Evolutionary conservation across 2,113 vertebrate genomes (phyloP).

Genomic region (Pimephales promelas): DNA sequence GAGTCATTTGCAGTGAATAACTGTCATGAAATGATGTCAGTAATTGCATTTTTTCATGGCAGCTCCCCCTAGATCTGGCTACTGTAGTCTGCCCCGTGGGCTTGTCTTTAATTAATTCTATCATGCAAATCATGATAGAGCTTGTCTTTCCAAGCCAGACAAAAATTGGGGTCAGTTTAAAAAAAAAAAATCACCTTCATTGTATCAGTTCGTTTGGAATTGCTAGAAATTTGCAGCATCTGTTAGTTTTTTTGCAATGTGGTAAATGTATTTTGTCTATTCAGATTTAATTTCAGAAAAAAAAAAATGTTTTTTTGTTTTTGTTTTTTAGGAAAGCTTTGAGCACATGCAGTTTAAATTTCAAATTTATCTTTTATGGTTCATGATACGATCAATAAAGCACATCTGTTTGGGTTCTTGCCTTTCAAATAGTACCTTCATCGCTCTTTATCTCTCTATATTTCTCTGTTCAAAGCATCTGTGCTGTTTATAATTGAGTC

Average conservation of each 20-base stretch:
- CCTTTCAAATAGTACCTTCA: background rate
- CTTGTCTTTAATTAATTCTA: constrained; percentile 32
- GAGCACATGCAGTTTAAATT: background rate
- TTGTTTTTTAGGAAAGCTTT: background rate
- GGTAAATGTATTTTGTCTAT: background rate
- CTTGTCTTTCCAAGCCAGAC: background rate
- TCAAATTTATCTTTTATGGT: background rate
- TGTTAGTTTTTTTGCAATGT: background rate
- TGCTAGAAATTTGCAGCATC: background rate
- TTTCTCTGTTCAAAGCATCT: constrained; percentile 17
- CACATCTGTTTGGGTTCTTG: constrained; percentile 1
- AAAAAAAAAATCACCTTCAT: background rate
- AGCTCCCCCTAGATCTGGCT: constrained; percentile 10
- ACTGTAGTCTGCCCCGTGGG: constrained; percentile 22
- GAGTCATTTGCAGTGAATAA: constrained; percentile 1
- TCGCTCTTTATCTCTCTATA: background rate
- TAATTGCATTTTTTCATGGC: constrained; percentile 35
- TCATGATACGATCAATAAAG: constrained; percentile 2
- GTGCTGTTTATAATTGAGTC: constrained; percentile 25
- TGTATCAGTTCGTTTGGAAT: background rate
- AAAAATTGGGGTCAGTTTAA: background rate
- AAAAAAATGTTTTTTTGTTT: background rate
- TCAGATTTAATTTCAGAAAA: background rate
- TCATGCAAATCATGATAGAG: constrained; percentile 5
- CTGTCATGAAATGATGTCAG: constrained; percentile 12